Percentiles rank a stretch among this genome's conserved stretches.
Conservation (phyloP, 1,140 invertebrate species). For the Uloborus diversus region DNA sequence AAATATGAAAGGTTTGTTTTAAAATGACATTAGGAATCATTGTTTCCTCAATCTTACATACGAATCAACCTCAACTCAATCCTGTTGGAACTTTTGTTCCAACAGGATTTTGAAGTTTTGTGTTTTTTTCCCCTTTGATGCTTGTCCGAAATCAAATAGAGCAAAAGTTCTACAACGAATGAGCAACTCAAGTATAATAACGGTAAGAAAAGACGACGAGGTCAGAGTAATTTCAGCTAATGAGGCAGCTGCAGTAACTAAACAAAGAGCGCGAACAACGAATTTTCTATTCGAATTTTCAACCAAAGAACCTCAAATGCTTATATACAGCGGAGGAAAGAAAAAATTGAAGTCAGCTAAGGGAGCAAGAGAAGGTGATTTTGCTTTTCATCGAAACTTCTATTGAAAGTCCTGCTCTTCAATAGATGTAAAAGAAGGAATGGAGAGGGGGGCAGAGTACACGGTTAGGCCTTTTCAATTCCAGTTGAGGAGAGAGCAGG, state of each 20-base stretch:
- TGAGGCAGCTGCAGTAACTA: slow-evolving; percentile 33
- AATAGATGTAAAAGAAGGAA: slow-evolving; percentile 24
- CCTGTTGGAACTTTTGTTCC: no score
- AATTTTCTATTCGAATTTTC: slow-evolving; percentile 41
- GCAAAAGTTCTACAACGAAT: background rate
- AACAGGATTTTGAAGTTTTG: background rate
- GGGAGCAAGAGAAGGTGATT: background rate
- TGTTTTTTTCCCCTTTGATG: background rate
- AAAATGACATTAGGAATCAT: no score
- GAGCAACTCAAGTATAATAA: slow-evolving; percentile 6
- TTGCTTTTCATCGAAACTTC: slow-evolving; percentile 36
- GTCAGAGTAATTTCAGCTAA: slow-evolving; percentile 42
- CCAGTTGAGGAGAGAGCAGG: slow-evolving; percentile 11
- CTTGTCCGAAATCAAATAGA: no score
- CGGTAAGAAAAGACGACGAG: slow-evolving; percentile 18
- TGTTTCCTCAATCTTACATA: no score
- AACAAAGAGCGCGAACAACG: slow-evolving; percentile 46
- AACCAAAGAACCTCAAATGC: slow-evolving; percentile 16
- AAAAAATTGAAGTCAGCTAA: background rate
- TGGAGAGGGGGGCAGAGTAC: background rate
- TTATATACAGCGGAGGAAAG: background rate
- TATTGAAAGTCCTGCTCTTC: slow-evolving; percentile 43
- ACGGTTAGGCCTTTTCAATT: slow-evolving; percentile 5
- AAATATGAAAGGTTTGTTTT: no score
- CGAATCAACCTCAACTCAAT: no score